Evolutionary conservation across 2,888 invertebrate species (phyloP).

Genomic region (Meliscaeva auricollis): DNA sequence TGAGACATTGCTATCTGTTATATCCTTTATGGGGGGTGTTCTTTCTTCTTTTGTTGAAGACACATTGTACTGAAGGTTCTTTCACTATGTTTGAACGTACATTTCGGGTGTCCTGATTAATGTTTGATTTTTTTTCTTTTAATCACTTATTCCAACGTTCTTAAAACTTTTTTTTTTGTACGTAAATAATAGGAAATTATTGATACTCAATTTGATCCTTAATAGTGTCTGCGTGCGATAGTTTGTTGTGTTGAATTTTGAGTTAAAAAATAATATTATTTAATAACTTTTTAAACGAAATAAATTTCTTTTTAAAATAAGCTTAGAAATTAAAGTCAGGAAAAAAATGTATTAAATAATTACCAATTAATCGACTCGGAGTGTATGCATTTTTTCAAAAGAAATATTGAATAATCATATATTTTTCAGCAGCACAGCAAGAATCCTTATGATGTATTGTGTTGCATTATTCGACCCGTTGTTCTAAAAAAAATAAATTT

Average conservation of each 20-base stretch:
- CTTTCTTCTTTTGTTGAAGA: too few relatives aligned
- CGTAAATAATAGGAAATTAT: too few relatives aligned
- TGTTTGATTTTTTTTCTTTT: too few relatives aligned
- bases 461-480: constrained; percentile 55
- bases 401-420: neutral
- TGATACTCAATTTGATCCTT: too few relatives aligned
- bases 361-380: neutral
- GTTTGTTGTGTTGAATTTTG: too few relatives aligned
- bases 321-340: too few relatives aligned
- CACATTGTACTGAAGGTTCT: neutral
- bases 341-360: neutral
- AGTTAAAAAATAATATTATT: too few relatives aligned
- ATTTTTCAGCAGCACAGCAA: neutral
- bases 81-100: neutral
- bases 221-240: too few relatives aligned
- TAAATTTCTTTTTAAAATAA: too few relatives aligned
- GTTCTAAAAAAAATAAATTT: neutral
- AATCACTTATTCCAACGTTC: too few relatives aligned
- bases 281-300: too few relatives aligned
- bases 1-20: constrained; percentile 19
- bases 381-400: constrained; percentile 14
- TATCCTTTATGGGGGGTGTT: constrained; percentile 35
- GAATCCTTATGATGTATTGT: constrained; percentile 57
- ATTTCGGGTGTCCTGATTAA: neutral
- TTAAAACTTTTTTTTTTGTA: too few relatives aligned